Conservation (phyloP, 2,113 vertebrate species). For the Podarcis muralis region DNA sequence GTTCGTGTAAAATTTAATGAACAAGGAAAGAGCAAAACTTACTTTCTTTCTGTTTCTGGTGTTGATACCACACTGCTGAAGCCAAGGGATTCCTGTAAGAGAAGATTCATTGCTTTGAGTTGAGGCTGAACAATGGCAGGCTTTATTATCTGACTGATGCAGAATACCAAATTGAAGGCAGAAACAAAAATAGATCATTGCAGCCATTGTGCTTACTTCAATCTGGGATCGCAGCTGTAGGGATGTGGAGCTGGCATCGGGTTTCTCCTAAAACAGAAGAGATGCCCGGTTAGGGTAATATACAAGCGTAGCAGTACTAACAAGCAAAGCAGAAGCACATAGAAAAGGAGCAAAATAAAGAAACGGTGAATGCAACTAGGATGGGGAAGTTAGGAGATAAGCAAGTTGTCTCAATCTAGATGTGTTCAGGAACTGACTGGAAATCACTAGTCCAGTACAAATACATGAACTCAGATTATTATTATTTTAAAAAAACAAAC, state of each 20-base stretch:
- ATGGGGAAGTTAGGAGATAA: conserved; percentile 3
- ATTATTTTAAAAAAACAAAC: not conserved
- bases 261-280: conserved; percentile 89
- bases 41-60: conserved; percentile 95
- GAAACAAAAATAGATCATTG: conserved; percentile 55
- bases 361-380: not conserved
- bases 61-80: conserved; percentile 90
- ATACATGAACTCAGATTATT: not conserved
- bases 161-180: conserved; percentile 48
- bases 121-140: not conserved
- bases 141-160: conserved; percentile 37
- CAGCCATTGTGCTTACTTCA: conserved; percentile 82
- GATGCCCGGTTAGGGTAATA: conserved; percentile 66
- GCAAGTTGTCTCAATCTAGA: conserved; percentile 14
- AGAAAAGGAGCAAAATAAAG: not conserved
- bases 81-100: conserved; percentile 89
- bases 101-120: conserved; percentile 57
- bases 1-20: fast-evolving
- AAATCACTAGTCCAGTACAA: conserved; percentile 4
- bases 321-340: conserved; percentile 44
- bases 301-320: conserved; percentile 50
- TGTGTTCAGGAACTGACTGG: conserved; percentile 14
- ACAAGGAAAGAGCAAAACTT: conserved; percentile 66
- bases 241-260: conserved; percentile 84
- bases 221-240: conserved; percentile 91